phyloP scores from a whole-genome alignment of 2,888 invertebrate species.

The Digitonthophagus gazella region DNA sequence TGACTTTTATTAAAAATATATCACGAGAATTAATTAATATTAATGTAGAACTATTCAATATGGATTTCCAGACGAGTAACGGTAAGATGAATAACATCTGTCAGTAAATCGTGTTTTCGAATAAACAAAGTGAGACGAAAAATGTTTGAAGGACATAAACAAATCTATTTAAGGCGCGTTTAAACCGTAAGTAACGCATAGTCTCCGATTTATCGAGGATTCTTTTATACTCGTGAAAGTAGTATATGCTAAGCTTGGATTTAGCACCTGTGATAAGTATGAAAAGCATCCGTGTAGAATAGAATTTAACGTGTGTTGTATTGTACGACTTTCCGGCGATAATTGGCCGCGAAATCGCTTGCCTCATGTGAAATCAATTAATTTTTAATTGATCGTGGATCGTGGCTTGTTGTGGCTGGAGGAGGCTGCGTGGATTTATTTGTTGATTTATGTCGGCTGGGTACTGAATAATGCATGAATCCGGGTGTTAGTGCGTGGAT shows the following conservation, averaged over 20 bases:
- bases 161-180: not conserved
- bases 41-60: not conserved
- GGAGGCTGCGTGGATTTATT: not conserved
- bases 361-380: slow-evolving; percentile 6
- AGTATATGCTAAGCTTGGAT: not conserved
- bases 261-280: not conserved
- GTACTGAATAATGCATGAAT: slow-evolving; percentile 1
- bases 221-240: not conserved
- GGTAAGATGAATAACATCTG: not conserved
- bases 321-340: not conserved
- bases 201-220: not conserved
- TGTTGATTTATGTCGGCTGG: slow-evolving; percentile 1
- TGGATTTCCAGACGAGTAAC: not conserved
- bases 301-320: not conserved
- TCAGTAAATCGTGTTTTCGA: not conserved
- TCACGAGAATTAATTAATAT: not conserved
- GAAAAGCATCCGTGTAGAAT: not conserved
- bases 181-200: not conserved
- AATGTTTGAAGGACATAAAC: not conserved
- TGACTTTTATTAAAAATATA: not conserved
- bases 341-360: not conserved
- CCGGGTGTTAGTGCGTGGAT: slow-evolving; percentile 2
- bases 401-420: not conserved
- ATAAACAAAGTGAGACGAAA: not conserved
- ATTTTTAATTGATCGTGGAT: slow-evolving; percentile 17